Evolutionary conservation across 1,140 invertebrate genomes (phyloP), one percentile per base, ranked within the genome.

Genomic region (Papilio glaucus): DNA sequence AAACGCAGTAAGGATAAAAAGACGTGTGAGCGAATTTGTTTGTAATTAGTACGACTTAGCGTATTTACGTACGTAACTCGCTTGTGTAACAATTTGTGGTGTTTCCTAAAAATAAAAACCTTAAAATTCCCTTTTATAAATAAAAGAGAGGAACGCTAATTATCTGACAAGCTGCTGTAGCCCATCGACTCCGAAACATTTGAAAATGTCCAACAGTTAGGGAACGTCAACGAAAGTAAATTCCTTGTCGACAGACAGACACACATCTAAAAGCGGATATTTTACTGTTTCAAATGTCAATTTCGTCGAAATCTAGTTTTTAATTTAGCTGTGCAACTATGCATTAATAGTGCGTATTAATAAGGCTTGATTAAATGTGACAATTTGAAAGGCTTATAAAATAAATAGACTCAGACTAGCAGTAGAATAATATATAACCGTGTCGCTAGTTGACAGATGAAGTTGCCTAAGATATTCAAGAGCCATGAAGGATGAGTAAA

Each of bases 191-290:
- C 49, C 21, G 21, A 24, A 26, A 57, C 49, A 57, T 24, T 57
- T 57, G 21, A 21, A 57, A 57, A 57, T 57, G 49, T 57, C 49
- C 21, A 57, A 57, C 49, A 57, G 49, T 57, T 57, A 57, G 49
- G 10, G 49, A 57, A 57, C 21, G 49, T 57, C 49, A 57, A 57
- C 21, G 49, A 57, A 6, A 57, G 18, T 24, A 2, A 26, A 57
- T 57, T 26, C 24, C 49, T 26, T 57, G 49, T 57, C 12, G 49
- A 57, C 21, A 24, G 42, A 49, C 42, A 49, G 49, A 57, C 49
- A 26, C 49, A 21, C 24, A 21, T 57, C 49, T 57, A 24, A 57
- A 26, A 24, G 9, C 21, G 49, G 12, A 9, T 24, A 13, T 57
- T 45, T 45, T 8, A 57, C 49, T 13, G 24, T 57, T 26, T 57